These are phyloP conservation scores for Chloroclysta siterata DNA, from an alignment of 2,888 invertebrate genomes.

Conservation along the genomic window DNA sequence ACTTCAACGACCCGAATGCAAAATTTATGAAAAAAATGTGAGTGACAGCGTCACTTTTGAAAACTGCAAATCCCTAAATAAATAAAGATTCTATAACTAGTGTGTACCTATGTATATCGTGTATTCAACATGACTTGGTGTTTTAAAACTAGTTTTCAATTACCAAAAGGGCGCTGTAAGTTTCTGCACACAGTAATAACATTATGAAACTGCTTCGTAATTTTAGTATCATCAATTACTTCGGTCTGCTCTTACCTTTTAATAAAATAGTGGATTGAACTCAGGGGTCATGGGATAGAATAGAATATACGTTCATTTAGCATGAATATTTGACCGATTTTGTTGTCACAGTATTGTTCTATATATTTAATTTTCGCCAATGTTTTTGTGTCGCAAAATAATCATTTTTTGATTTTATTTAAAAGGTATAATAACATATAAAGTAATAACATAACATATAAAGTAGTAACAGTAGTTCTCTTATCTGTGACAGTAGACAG, in stretches of 20 bases:
- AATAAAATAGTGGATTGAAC: background rate
- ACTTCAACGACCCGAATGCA: background rate
- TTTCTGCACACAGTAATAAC: conserved; percentile 10
- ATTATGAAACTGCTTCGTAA: conserved; percentile 15
- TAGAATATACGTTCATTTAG: background rate
- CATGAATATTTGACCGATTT: no score
- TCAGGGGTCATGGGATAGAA: background rate
- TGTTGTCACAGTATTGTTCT: no score
- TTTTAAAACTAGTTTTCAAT: conserved; percentile 39
- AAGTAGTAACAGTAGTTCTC: no score
- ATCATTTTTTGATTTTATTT: no score
- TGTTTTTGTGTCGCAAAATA: no score
- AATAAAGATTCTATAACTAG: background rate
- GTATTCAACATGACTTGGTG: conserved; percentile 42
- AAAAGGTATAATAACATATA: no score
- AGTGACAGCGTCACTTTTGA: conserved; percentile 6
- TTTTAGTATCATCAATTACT: conserved; percentile 16
- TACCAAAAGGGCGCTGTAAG: conserved; percentile 49
- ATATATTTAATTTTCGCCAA: no score
- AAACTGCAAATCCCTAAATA: background rate
- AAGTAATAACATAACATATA: no score
- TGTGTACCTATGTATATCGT: background rate
- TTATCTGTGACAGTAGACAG: no score
- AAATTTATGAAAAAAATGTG: conserved; percentile 9
- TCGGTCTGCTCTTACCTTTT: background rate